These are phyloP conservation scores for Larimichthys crocea DNA, from an alignment of 2,113 vertebrate genomes.

Conservation along the genomic window DNA sequence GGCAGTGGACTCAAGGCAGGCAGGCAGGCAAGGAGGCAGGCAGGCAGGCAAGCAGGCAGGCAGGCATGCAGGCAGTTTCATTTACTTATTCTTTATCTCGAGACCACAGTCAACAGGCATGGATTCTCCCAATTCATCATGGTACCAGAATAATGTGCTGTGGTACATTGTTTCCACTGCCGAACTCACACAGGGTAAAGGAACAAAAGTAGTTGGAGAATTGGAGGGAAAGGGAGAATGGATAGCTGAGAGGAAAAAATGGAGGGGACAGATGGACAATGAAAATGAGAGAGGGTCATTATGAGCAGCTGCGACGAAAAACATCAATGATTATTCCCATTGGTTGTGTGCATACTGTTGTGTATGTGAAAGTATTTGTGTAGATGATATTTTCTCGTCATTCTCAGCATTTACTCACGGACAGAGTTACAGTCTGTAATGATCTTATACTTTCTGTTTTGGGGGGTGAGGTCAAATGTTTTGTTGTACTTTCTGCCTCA, in stretches of 20 bases:
- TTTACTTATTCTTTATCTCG: constrained; percentile 83
- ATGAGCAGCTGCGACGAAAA: constrained; percentile 2
- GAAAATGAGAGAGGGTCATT: constrained; percentile 25
- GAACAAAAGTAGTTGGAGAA: constrained; percentile 46
- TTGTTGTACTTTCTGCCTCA: not conserved
- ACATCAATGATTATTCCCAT: constrained; percentile 22
- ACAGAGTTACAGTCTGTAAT: not conserved
- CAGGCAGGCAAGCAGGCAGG: constrained; percentile 36
- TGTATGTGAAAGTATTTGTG: not conserved
- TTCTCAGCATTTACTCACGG: not conserved
- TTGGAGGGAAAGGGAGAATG: constrained; percentile 33
- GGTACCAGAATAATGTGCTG: constrained; percentile 64
- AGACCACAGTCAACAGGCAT: constrained; percentile 71
- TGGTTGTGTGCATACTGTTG: not conserved
- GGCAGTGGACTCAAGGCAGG: constrained; percentile 58
- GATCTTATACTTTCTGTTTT: not conserved
- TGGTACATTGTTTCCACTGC: constrained; percentile 66
- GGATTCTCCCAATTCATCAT: constrained; percentile 75
- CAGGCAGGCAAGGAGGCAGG: constrained; percentile 48
- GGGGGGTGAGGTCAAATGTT: not conserved
- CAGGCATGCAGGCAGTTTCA: constrained; percentile 69
- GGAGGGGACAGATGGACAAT: constrained; percentile 24
- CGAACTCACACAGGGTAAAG: constrained; percentile 49
- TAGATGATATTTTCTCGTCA: not conserved
- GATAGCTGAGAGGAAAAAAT: constrained; percentile 30